Base-by-base conservation (phyloP, 2,888 invertebrate genomes). In the Acheta domesticus region DNA sequence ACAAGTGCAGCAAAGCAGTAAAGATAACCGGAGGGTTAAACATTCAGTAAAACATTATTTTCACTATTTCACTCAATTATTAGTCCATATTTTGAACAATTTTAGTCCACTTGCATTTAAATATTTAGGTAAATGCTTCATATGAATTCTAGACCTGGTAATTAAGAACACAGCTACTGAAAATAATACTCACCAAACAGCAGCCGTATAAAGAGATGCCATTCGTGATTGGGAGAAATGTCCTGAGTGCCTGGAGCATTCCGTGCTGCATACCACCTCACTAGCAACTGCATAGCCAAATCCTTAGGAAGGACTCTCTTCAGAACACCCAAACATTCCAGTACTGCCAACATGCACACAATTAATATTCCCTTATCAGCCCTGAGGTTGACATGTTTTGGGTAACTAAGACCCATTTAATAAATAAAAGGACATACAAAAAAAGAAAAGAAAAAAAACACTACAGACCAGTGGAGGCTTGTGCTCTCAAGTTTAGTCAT, bases 161-260 rank as follows among this genome's bases (percentile, higher is more conserved):
- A 36, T 8, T 36, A 36, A 36, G 0, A 5, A 2, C 36, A 5
- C 36, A 36, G 8, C 36, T 36, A 36, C 5, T 36, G 5, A 8
- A 5, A 36, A 36, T 36, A 36, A 36, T 36, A 83, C 84, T 85
- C 84, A 89, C 89, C 88, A 49, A 91, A 88, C 48, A 93, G 83
- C 73, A 92, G 88, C 79, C 86, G 86, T 49, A 88, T 90, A 86
- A 96, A 96, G 86, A 94, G 90, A 11, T 91, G 88, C 95, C 96
- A 96, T 86, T 96, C 96, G 83, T 93, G 92, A 80, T 91, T 90
- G 0, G 91, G 90, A 12, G 93, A 93, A 48, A 94, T 89, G 85
- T 95, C 93, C 83, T 92, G 91, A 0, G 93, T 92, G 1, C 97
- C 97, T 0, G 97, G 95, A 0, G 96, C 93, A 89, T 97, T 97